Evolutionary conservation across 1,140 invertebrate species (phyloP), one percentile per base, ranked within the genome.

Genomic region (Nylanderia fulva): DNA sequence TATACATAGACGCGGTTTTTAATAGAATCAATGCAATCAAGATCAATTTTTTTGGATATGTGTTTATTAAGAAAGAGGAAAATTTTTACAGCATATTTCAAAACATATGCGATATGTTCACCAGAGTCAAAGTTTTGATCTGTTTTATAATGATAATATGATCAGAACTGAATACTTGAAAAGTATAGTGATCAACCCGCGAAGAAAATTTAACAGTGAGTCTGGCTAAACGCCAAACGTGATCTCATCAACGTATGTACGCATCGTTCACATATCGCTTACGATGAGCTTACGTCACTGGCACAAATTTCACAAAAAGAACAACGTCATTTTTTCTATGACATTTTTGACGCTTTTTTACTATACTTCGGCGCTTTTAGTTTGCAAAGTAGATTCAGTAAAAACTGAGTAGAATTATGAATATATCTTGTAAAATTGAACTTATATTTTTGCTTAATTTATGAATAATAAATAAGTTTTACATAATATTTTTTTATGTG

Each of bases 211-310:
- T 33, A 76, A 69, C 56, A 33, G 66, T 71, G 54, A 83, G 45
- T 77, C 54, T 85, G 87, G 87, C 86, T 36, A 8, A 52, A 61
- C 3, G 86, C 86, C 86, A 88, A 39, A 83, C 71, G 18, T 76
- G 86, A 88, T 88, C 61, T 88, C 84, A 77, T 76, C 84, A 85
- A 85, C 69, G 54, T 71, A 82, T 85, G 71, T 27, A 48, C 11
- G 83, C 71, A 76, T 77, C 69, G 27, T 76, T n/a, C n/a, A 76
- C 75, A 60, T 60, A 64, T 76, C 29, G 21, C 27, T 84, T 85
- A 71, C 68, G 54, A 75, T 18, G 21, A 64, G 36, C 60, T 85
- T 87, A 39, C 83, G 54, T 80, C 77, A 58, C 21, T 63, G 9
- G n/a, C 13, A 18, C 24, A 21, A 48, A 2, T 88, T 85, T 82